Evolutionary conservation across 2,888 invertebrate species (phyloP).

Genomic region (Eupithecia pulchellata): DNA sequence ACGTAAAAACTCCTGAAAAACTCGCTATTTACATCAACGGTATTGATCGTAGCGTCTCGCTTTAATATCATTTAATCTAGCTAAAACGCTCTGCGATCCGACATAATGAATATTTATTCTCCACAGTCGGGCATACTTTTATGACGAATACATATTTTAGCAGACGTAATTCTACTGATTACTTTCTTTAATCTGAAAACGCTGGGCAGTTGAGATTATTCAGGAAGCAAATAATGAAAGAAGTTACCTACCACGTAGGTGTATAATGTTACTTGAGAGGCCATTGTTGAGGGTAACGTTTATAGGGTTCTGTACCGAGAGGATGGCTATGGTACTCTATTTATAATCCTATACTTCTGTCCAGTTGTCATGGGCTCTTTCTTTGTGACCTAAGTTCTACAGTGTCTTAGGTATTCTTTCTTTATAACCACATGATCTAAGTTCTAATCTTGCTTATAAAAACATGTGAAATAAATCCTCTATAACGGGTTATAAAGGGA

Average conservation of each 20-base stretch:
- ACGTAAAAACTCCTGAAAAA: not conserved
- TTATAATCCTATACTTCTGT: too few species aligned
- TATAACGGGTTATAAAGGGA: too few species aligned
- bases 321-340: too few species aligned
- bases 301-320: too few species aligned
- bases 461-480: too few species aligned
- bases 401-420: too few species aligned
- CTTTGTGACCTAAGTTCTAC: too few species aligned
- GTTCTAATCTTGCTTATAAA: too few species aligned
- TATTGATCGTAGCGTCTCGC: slow-evolving; percentile 72
- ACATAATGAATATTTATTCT: slow-evolving; percentile 84
- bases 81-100: slow-evolving; percentile 83
- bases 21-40: not conserved
- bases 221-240: slow-evolving; percentile 72
- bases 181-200: slow-evolving; percentile 83
- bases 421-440: too few species aligned
- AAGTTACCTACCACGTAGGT: slow-evolving; percentile 54
- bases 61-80: slow-evolving; percentile 82
- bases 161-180: slow-evolving; percentile 84
- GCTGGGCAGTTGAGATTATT: slow-evolving; percentile 67
- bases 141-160: slow-evolving; percentile 85
- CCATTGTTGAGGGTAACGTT: slow-evolving; percentile 38
- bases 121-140: slow-evolving; percentile 81
- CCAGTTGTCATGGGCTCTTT: too few species aligned
- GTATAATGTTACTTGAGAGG: slow-evolving; percentile 28